Evolutionary conservation across 2,888 invertebrate species (phyloP), one percentile per base, ranked within the genome.

Genomic region (Leptopilina syphax): DNA sequence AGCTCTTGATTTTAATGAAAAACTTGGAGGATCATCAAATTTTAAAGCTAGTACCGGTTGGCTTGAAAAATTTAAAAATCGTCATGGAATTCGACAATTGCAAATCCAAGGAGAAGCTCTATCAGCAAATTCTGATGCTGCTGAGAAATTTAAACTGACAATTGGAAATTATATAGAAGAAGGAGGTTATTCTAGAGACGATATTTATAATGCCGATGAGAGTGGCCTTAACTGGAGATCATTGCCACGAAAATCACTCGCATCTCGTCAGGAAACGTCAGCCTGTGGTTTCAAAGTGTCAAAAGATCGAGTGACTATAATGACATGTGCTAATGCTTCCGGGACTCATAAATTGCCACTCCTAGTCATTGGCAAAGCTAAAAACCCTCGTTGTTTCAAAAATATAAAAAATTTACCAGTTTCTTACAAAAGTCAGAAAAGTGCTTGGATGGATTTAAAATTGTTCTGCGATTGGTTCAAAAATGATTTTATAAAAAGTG

Each of bases 291-390:
- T 65, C 50, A 87, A 87, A 84, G 68, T 81, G 0, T 80, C 76
- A 7, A 88, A 87, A 79, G 86, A 87, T n/a, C 65, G 86, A 13
- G 82, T 88, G 1, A 87, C 86, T 44, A 70, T 86, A 10, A 83
- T 88, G 84, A 73, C 83, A 12, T 89, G 88, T 77, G 83, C 86
- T 9, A 88, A 88, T 81, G 85, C 85, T 8, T 65, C 79, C 54
- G 88, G 88, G 3, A 85, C 82, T 27, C 87, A 89, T 76, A 87
- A 84, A 83, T 54, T 88, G 7, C 83, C 84, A 18, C 80, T 88
- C 76, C 78, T 88, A 41, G 77, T 89, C 4, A 85, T 90, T 77
- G 86, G 87, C 0, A 88, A 87, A 80, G 82, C 85, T 13, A 85
- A 86, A 80, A 86, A 87, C 10, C 86, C 88, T 65, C 73, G 85